Evolutionary conservation across 2,888 invertebrate species (phyloP).

Genomic region (Odontothrips loti): DNA sequence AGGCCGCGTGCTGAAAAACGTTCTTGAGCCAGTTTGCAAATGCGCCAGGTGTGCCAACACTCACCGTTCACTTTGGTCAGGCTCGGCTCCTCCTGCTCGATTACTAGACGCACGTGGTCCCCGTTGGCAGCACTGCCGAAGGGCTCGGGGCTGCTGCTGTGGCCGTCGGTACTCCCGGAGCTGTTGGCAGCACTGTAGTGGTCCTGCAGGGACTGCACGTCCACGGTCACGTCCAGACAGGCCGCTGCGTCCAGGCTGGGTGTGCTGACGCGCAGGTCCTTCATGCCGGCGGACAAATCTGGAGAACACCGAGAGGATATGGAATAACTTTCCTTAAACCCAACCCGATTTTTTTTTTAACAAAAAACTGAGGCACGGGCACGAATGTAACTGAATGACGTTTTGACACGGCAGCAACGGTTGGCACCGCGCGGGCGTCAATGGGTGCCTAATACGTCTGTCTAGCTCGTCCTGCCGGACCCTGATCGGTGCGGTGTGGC

Average conservation of each 20-base stretch:
- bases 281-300: background rate
- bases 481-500: too few species aligned
- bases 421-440: too few species aligned
- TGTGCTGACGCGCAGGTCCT: background rate
- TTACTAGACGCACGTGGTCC: background rate
- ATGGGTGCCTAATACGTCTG: too few species aligned
- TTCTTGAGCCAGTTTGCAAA: too few species aligned
- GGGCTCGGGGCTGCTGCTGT: background rate
- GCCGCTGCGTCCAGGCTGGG: background rate
- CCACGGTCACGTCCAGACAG: background rate
- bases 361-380: too few species aligned
- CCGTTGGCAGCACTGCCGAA: background rate
- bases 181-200: background rate
- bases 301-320: background rate
- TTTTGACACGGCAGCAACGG: too few species aligned
- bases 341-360: too few species aligned
- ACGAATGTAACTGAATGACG: too few species aligned
- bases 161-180: background rate
- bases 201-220: background rate
- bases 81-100: background rate
- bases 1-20: too few species aligned
- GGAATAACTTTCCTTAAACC: too few species aligned
- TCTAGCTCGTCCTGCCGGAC: too few species aligned
- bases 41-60: background rate
- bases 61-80: background rate